Conservation (phyloP, 2,113 vertebrate genomes). For the Dasyurus viverrinus region DNA sequence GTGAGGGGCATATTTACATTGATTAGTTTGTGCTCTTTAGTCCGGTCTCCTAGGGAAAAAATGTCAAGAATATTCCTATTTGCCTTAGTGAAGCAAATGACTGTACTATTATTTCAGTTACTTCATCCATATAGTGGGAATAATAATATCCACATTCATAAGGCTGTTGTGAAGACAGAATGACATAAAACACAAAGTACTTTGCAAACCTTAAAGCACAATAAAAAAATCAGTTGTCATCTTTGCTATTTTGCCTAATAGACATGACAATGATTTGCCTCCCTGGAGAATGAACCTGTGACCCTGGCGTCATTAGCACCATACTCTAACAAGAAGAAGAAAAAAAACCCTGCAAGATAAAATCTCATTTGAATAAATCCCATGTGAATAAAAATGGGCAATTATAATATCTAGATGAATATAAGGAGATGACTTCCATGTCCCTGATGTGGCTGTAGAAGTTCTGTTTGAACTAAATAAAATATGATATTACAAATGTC, state of each 20-base stretch:
- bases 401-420: fast-evolving
- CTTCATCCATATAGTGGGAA: not conserved
- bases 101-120: not conserved
- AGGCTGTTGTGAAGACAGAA: not conserved
- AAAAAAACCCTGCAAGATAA: not conserved
- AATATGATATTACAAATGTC: not conserved
- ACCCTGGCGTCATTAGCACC: not conserved
- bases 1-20: not conserved
- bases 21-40: not conserved
- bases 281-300: not conserved
- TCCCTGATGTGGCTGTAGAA: not conserved
- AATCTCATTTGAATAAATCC: not conserved
- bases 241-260: too few species aligned
- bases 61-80: not conserved
- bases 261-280: not conserved
- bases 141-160: not conserved
- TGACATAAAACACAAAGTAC: fast-evolving
- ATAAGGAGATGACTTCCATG: too few species aligned
- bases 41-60: not conserved
- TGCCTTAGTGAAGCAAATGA: not conserved
- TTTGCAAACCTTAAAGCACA: not conserved
- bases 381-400: not conserved
- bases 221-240: not conserved
- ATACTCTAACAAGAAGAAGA: not conserved
- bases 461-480: not conserved